These are phyloP conservation scores for Podotricha telesiphe DNA, from an alignment of 2,888 invertebrate genomes.

Conservation along the genomic window DNA sequence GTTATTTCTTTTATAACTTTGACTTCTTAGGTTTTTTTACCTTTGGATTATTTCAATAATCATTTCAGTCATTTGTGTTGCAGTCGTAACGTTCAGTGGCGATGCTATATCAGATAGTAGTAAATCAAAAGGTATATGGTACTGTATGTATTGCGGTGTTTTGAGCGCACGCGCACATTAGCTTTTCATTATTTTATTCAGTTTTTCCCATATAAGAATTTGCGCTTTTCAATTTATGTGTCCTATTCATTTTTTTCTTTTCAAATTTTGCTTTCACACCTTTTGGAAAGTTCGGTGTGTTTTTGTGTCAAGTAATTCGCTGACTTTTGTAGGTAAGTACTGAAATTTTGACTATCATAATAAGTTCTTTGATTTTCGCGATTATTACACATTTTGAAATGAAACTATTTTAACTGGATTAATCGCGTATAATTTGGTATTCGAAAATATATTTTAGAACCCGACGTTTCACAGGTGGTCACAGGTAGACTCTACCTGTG, in stretches of 20 bases:
- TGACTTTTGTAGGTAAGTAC: neutral
- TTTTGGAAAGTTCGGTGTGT: neutral
- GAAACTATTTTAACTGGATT: no score
- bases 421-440: no score
- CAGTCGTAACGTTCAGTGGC: conserved; percentile 78
- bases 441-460: no score
- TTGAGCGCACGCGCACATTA: conserved; percentile 30
- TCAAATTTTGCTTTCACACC: neutral
- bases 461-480: no score
- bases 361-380: no score
- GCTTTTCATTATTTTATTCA: conserved; percentile 11
- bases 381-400: no score
- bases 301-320: conserved; percentile 5
- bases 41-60: no score
- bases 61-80: conserved; percentile 64
- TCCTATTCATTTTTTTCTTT: conserved; percentile 12
- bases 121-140: conserved; percentile 64
- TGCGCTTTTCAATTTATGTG: conserved; percentile 24
- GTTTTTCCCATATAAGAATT: conserved; percentile 9
- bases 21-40: neutral
- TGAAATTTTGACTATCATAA: no score
- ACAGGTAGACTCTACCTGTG: no score
- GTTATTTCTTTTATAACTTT: neutral
- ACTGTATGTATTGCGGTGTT: conserved; percentile 48
- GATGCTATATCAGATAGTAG: conserved; percentile 68